Evolutionary conservation across 2,888 invertebrate genomes (phyloP).

Genomic region (Chrysodeixis includens): DNA sequence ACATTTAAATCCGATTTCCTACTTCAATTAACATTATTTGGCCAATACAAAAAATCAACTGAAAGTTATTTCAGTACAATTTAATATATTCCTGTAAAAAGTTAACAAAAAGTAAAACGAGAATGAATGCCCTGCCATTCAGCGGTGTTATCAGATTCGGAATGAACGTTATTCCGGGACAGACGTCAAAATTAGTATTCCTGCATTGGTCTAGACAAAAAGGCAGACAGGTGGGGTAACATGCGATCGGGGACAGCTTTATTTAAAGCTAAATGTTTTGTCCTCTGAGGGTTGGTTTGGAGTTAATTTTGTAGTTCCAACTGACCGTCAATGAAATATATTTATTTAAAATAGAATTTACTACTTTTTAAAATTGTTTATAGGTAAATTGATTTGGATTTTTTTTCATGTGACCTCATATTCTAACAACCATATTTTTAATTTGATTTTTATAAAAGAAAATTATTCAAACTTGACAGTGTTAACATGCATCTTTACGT

Average conservation of each 20-base stretch:
- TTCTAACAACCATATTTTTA: too few relatives aligned
- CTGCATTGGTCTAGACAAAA: constrained; percentile 46
- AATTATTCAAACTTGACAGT: too few relatives aligned
- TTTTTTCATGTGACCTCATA: too few relatives aligned
- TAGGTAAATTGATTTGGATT: too few relatives aligned
- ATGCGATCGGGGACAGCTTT: constrained; percentile 37
- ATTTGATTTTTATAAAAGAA: too few relatives aligned
- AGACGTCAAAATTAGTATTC: constrained; percentile 52
- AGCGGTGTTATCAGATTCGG: constrained; percentile 12
- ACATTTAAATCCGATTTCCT: too few relatives aligned
- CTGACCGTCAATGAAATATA: background rate
- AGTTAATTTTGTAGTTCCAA: background rate
- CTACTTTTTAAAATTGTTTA: background rate
- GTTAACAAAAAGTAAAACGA: background rate
- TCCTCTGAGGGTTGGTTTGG: background rate
- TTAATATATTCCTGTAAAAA: background rate
- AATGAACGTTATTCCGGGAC: constrained; percentile 33
- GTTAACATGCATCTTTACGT: too few relatives aligned
- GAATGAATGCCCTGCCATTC: background rate
- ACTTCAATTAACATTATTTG: too few relatives aligned
- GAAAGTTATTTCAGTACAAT: background rate
- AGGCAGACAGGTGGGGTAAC: constrained; percentile 23
- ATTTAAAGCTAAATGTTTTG: constrained; percentile 19
- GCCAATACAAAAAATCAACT: too few relatives aligned
- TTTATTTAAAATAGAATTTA: background rate